A percentile compares a stretch with the other conserved stretches of the same genome.
Evolutionary conservation across 2,797 vertebrate species (phyloP).

Genomic region (Chaunax sp.): DNA sequence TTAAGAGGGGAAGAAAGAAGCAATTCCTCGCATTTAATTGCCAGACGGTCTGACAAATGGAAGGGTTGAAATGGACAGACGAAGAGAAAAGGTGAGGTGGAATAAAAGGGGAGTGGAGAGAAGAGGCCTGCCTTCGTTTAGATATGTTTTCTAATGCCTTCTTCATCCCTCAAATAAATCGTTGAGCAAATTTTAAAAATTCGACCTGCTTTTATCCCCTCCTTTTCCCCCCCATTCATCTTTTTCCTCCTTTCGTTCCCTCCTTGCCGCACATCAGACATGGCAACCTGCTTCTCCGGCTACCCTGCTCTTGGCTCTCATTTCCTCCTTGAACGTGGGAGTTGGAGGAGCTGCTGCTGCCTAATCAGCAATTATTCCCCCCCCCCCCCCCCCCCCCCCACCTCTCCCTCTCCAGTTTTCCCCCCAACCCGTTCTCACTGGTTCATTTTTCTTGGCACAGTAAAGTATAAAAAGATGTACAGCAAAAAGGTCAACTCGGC

Average conservation of each 20-base stretch:
- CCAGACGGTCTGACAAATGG: conserved; percentile 53
- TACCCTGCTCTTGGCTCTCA: conserved; percentile 34
- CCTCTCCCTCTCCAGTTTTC: too few species aligned
- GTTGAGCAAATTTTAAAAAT: conserved; percentile 29
- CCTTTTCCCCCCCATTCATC: background rate
- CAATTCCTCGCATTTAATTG: conserved; percentile 56
- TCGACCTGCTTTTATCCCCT: conserved; percentile 25
- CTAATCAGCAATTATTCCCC: conserved; percentile 55
- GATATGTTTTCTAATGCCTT: too few species aligned
- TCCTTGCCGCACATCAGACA: conserved; percentile 9
- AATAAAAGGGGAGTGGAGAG: conserved; percentile 24
- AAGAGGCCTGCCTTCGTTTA: background rate
- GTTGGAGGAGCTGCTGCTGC: conserved; percentile 52
- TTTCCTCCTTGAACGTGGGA: conserved; percentile 46
- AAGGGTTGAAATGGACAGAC: conserved; percentile 51
- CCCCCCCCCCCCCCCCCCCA: background rate
- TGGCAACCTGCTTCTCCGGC: conserved; percentile 27
- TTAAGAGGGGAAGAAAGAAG: conserved; percentile 45
- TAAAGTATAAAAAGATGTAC: conserved; percentile 11
- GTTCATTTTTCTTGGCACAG: conserved; percentile 21
- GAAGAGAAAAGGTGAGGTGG: conserved; percentile 35
- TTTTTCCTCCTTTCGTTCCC: conserved; percentile 6
- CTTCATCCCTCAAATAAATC: too few species aligned
- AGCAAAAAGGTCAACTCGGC: conserved; percentile 24
- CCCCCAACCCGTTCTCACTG: conserved; percentile 11